Conservation (phyloP, 2,797 vertebrate species). For the Molossus molossus region DNA sequence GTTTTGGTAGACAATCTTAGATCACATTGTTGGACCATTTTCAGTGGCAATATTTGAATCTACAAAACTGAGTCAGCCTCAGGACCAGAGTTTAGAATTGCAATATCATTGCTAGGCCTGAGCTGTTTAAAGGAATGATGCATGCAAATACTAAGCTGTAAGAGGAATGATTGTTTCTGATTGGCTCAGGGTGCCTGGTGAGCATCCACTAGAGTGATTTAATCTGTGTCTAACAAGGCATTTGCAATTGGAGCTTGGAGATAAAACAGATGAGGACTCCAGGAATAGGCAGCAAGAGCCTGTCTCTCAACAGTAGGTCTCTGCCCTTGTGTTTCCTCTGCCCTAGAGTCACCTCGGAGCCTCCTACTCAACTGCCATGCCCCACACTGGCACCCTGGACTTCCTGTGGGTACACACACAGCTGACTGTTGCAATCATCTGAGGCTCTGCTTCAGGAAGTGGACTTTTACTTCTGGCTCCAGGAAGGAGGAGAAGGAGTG, state of each 20-base stretch:
- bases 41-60: background rate
- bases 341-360: background rate
- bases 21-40: slow-evolving; percentile 23
- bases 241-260: slow-evolving; percentile 48
- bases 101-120: background rate
- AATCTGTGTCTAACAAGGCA: slow-evolving; percentile 46
- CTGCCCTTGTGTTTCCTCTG: slow-evolving; percentile 14
- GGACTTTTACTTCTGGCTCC: slow-evolving; percentile 70
- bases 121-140: background rate
- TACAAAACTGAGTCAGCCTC: background rate
- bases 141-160: background rate
- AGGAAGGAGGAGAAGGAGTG: slow-evolving; percentile 9
- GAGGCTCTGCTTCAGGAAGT: slow-evolving; percentile 64
- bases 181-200: background rate
- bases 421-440: slow-evolving; percentile 26
- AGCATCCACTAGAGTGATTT: background rate
- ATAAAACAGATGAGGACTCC: background rate
- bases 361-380: background rate
- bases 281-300: background rate
- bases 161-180: background rate
- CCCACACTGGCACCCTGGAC: slow-evolving; percentile 16
- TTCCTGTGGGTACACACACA: slow-evolving; percentile 51
- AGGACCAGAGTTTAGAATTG: background rate
- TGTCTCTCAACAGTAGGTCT: background rate
- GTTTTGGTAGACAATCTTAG: slow-evolving; percentile 15